Base-by-base conservation (phyloP, 2,113 vertebrate genomes). In the Alexandromys fortis region DNA sequence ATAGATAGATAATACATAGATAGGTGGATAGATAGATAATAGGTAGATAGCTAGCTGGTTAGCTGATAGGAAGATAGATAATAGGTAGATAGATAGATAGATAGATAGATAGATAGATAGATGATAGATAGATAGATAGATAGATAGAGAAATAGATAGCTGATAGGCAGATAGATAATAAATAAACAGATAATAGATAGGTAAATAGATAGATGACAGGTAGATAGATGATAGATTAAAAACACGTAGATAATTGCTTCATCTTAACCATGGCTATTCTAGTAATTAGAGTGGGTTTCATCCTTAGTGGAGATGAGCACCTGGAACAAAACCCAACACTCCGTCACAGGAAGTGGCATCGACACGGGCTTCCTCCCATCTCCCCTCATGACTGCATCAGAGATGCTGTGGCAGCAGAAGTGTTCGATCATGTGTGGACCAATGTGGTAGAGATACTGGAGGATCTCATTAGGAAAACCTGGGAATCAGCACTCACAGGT, bases 321-420 rank as follows among this genome's bases (percentile, higher is more conserved):
- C 96, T 97, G 97, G 98, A 98, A 90, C 98, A 98, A 92, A 98
- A 96, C 89, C 98, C 97, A 92, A 92, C 75, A 67, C 94, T 0
- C 7, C 75, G 65, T n/a, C 63, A 83, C 52, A 97, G 94, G 96
- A 98, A 97, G 79, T 94, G 94, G 97, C 95, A 1, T 30, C 98
- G 98, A 76, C 91, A 88, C 7, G 98, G 99, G 42, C 98, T 99
- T 92, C 99, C 99, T 38, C 98, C 99, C 0, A 82, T 99, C 47
- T 99, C 99, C n/a, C 99, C 99, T 19, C 97, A 98, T 26, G 98
- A 98, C 96, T 99, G 99, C 91, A 98, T 99, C 92, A 98, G 97
- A 98, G 99, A 99, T 10, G 94, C 98, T 0, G 99, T 99, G 91
- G 97, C 96, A n/a, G 98, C 98, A 28, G 99, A 98, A 97, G 96